Evolutionary conservation across 1,140 invertebrate species (phyloP), one percentile per base, ranked within the genome.

Genomic region (Gryon sp.): DNA sequence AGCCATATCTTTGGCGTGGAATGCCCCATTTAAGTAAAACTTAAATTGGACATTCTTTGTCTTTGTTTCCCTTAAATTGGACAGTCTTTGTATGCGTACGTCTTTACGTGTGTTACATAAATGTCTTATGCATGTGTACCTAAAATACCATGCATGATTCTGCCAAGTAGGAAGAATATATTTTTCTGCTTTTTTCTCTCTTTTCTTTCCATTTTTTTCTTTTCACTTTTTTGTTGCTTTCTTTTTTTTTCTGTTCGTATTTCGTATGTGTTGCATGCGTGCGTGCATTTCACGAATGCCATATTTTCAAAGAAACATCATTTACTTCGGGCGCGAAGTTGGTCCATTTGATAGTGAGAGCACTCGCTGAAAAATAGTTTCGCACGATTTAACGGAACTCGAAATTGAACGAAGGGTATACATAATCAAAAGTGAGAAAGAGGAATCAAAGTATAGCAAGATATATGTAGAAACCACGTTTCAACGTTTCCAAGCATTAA

Each of bases 401-500:
- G 48, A 50, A 24, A 70, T 19, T 38, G 34, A 73, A 46, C 20
- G 7, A 12, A 48, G 30, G 43, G 45, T 11, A 20, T 8, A 36
- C 16, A 43, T 45, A 52, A 48, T 43, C 19, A 46, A 60, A 60
- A 45, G 34, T 32, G 36, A 14, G 32, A 45, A 41, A 22, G 36
- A 52, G 53, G 62, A 63, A 72, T 22, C 48, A 52, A 46, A 46
- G 46, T 40, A 50, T 26, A 41, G 45, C 30, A 16, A 41, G 60
- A 50, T 72, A 40, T 55, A 70, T 57, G 76, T 82, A 76, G 82
- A 80, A 84, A 83, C 76, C 75, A 80, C 80, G 80, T 80, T 82
- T 83, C 80, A 81, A 84, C 81, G 80, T 84, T 86, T 86, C 79
- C 78, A 79, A 83, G 83, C 83, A 85, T 87, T 84, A 87, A 83